Base-by-base conservation (phyloP, 2,888 invertebrate genomes). In the Drosophila mayaguana region DNA sequence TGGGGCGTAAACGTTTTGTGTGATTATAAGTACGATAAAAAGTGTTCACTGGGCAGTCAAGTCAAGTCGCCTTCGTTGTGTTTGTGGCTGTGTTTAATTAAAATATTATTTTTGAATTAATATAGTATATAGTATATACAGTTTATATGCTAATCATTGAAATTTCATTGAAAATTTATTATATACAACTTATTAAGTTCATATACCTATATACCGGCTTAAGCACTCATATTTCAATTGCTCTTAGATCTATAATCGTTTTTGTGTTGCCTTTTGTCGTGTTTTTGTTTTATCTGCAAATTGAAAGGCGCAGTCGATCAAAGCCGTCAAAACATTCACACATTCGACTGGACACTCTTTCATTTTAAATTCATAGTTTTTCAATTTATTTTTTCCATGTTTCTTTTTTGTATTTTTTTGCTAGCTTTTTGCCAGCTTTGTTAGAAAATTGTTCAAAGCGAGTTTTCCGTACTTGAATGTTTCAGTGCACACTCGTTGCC, bases 401-500 rank as follows among this genome's bases (percentile, higher is more conserved):
- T 34, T 34, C 11, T 16, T 8, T 2, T 25, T 22, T 18, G 48
- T 34, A 56, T 1, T 51, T 53, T 43, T 3, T 60, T 34, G 65
- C 28, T 7, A 11, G 18, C 7, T 40, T 36, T 53, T 34, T 51
- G 11, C 48, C 16, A 25, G 53, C 65, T 55, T 72, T 56, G 68
- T 55, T 68, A 36, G 43, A 50, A 65, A 75, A 66, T 66, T 69
- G 67, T 69, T 78, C 75, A 75, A 67, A 73, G 78, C 48, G 38
- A 5, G 43, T 63, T 66, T 63, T 67, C 64, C 46, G 42, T 66
- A 69, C 69, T 78, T 66, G 45, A 73, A 48, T 66, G 56, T 65
- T 66, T 64, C 57, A 55, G 51, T 34, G 42, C 53, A 9, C 38
- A 40, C 62, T 70, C 48, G 65, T 40, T 60, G 56, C 32, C 25